Evolutionary conservation across 2,888 invertebrate genomes (phyloP).

Genomic region (Ypsolopha scabrella): DNA sequence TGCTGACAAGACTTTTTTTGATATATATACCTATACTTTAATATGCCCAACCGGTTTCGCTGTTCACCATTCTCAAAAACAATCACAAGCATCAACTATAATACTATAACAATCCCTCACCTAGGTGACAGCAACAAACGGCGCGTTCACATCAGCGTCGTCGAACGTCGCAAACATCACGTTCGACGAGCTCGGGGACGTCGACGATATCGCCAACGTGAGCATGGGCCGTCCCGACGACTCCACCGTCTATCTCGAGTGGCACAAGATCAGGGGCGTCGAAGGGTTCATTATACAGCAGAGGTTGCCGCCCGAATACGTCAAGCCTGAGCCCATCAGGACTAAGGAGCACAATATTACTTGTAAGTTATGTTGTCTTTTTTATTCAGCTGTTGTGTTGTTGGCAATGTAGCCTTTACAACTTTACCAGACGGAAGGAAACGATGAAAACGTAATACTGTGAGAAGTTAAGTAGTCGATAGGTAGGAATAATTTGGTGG

Average conservation of each 20-base stretch:
- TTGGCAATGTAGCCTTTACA: too few species aligned
- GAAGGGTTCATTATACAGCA: conserved; percentile 72
- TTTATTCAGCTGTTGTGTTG: too few species aligned
- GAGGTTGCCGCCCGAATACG: conserved; percentile 66
- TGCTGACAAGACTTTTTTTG: too few species aligned
- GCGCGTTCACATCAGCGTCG: conserved; percentile 67
- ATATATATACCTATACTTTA: too few species aligned
- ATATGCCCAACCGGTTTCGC: too few species aligned
- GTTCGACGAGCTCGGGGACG: conserved; percentile 75
- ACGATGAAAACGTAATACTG: too few species aligned
- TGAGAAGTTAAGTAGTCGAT: too few species aligned
- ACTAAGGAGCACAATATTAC: conserved; percentile 52
- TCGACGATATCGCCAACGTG: conserved; percentile 72
- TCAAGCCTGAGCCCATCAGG: conserved; percentile 45
- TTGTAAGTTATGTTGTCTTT: conserved; percentile 21
- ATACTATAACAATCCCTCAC: too few species aligned
- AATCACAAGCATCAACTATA: neutral
- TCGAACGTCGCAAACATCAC: conserved; percentile 70
- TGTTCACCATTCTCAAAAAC: neutral
- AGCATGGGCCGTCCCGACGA: conserved; percentile 55
- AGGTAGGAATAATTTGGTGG: too few species aligned
- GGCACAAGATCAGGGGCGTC: conserved; percentile 70
- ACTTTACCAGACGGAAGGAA: too few species aligned
- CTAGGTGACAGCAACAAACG: conserved; percentile 77
- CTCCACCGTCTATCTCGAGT: conserved; percentile 67